Evolutionary conservation across 1,140 invertebrate species (phyloP), one percentile per base, ranked within the genome.

Genomic region (Lysiphlebus fabarum): DNA sequence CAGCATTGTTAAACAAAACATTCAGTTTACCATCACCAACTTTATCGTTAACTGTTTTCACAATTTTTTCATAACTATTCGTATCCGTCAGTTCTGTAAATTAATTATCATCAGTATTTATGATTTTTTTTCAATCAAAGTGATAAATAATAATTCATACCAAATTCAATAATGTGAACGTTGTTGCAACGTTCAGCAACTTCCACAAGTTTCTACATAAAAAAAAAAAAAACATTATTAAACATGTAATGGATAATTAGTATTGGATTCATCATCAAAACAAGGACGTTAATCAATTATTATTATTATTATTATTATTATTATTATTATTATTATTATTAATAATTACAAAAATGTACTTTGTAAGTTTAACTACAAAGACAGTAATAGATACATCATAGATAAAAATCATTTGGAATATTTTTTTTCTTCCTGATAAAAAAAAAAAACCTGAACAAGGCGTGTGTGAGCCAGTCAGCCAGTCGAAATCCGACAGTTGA

Each of bases 1-100:
- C 92, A 43, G 92, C 92, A 82, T 93, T 95, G 70, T 95, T 95
- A 44, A 95, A 86, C 1, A 96, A 77, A 17, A 94, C 80, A 75
- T 93, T 93, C 0, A 95, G 75, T 5, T 92, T 92, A 50, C 81
- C 69, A 9, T 84, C 80, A 49, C 86, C 83, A 2, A 91, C 82
- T 42, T 86, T 77, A 60, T 82, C 65, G 5, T 69, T 63, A 1
- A 93, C 83, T 63, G 83, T 65, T 11, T 83, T 72, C 0, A 84
- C 75, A 8, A 92, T 68, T 37, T 79, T 77, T 0, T 81, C 77
- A 63, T 87, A 88, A 14, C 74, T 78, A n/a, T 84, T 75, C 14
- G 83, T 82, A 58, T 91, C 78, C 33, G 68, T 82, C 12, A 91
- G 76, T 81, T 93, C 90, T 92, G 71, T 26, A 80, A 82, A 70